phyloP scores from a whole-genome alignment of 2,797 vertebrate genomes.

The Sternotherus odoratus region DNA sequence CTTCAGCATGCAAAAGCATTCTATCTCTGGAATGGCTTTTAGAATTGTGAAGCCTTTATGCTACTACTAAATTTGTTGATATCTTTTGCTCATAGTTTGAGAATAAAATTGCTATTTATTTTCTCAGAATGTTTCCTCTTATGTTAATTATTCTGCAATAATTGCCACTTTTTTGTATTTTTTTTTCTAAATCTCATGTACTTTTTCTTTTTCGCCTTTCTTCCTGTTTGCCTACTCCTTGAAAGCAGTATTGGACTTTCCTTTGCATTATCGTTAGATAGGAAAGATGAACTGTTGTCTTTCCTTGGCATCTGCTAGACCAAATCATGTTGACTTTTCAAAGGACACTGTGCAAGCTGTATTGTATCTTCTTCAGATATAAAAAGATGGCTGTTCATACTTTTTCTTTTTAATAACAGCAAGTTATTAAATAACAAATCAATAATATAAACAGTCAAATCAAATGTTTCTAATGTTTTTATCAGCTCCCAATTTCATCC shows the following conservation, averaged over 20 bases:
- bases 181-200: slow-evolving; percentile 29
- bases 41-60: background rate
- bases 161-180: slow-evolving; percentile 41
- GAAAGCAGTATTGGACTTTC: slow-evolving; percentile 42
- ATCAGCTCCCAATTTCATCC: background rate
- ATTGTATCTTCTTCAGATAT: background rate
- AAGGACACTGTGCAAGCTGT: background rate
- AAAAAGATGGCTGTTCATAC: background rate
- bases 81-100: slow-evolving; percentile 7
- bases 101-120: slow-evolving; percentile 30
- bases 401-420: background rate
- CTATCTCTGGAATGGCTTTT: background rate
- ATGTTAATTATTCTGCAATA: slow-evolving; percentile 27
- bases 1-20: background rate
- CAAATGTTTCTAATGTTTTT: accelerated
- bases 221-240: background rate
- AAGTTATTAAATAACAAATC: background rate
- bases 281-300: background rate
- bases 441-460: accelerated
- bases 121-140: slow-evolving; percentile 17
- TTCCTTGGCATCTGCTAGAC: accelerated
- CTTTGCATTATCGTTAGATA: background rate
- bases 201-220: background rate
- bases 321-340: background rate
- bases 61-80: background rate